These are phyloP conservation scores for Prosopocoilus inquinatus DNA, from an alignment of 2,888 invertebrate species.

Conservation along the genomic window DNA sequence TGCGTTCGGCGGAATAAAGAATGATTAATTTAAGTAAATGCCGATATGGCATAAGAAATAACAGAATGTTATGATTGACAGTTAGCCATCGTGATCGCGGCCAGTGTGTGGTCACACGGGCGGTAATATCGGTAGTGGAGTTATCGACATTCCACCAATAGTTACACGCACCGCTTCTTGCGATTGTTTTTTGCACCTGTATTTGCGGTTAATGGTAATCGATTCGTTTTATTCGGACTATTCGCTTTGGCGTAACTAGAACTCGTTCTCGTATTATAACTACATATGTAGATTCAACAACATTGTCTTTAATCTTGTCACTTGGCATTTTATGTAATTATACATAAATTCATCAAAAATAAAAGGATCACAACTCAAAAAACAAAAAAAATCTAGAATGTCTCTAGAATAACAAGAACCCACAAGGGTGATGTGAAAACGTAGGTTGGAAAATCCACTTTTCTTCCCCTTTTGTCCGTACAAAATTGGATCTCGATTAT, in stretches of 20 bases:
- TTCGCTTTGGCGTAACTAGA: constrained; percentile 34
- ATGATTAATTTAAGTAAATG: constrained; percentile 17
- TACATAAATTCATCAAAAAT: too few species aligned
- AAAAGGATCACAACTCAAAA: too few species aligned
- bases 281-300: background rate
- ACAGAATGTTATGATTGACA: constrained; percentile 41
- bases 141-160: constrained; percentile 41
- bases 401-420: too few species aligned
- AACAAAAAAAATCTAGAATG: too few species aligned
- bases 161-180: constrained; percentile 38
- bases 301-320: too few species aligned
- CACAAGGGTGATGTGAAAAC: too few species aligned
- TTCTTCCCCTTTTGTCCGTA: too few species aligned
- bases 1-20: constrained; percentile 7
- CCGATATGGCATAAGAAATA: constrained; percentile 16
- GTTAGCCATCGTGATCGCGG: constrained; percentile 24
- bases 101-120: constrained; percentile 39
- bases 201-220: constrained; percentile 45
- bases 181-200: constrained; percentile 33
- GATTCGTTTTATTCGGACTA: constrained; percentile 44
- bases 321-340: too few species aligned
- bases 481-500: too few species aligned
- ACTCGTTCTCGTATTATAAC: constrained; percentile 19
- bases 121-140: constrained; percentile 33
- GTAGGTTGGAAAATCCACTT: too few species aligned